Conservation (phyloP, 2,888 invertebrate genomes). For the Tuta absoluta region DNA sequence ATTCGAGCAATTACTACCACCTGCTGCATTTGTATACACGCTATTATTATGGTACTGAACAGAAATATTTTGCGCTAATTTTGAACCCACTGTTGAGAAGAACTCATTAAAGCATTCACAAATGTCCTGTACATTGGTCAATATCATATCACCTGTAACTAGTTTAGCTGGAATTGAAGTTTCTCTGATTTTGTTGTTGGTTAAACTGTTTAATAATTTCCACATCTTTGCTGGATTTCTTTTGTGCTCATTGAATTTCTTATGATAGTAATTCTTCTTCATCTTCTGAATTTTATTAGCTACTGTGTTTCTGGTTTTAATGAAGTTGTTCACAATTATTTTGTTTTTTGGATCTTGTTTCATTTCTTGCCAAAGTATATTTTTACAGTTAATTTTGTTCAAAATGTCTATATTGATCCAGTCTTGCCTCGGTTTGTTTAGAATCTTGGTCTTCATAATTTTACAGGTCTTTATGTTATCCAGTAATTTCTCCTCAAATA, state of each 20-base stretch:
- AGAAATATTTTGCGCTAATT: no score
- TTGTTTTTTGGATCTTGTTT: background rate
- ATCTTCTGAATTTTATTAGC: conserved; percentile 10
- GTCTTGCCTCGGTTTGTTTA: conserved; percentile 23
- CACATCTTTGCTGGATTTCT: conserved; percentile 14
- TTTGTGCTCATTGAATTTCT: background rate
- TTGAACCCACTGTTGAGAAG: no score
- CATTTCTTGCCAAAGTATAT: background rate
- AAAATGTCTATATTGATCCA: conserved; percentile 19
- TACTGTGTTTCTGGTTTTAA: background rate
- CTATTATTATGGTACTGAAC: no score
- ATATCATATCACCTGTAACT: no score
- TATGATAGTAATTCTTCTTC: conserved; percentile 6
- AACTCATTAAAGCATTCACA: no score
- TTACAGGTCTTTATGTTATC: background rate
- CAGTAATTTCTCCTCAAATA: background rate
- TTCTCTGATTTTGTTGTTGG: background rate
- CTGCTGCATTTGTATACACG: no score
- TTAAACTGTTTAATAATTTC: background rate
- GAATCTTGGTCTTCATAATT: background rate
- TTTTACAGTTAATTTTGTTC: conserved; percentile 9
- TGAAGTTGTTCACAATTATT: background rate
- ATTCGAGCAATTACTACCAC: no score
- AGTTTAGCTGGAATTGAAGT: background rate
- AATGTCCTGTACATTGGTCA: no score